Evolutionary conservation across 2,113 vertebrate species (phyloP).

Genomic region (Salvator merianae): DNA sequence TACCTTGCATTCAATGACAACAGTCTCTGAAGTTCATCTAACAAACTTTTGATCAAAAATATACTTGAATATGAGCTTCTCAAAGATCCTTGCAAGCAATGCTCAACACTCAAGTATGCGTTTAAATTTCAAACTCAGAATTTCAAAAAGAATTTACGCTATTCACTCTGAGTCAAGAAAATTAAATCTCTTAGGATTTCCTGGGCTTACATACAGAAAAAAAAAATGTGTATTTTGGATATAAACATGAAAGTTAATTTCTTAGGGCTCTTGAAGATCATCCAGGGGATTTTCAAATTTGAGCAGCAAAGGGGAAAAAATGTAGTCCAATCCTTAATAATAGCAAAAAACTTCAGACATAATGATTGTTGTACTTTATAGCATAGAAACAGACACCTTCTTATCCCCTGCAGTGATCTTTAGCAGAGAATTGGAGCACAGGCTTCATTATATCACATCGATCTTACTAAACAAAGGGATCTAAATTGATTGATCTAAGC

Average conservation of each 20-base stretch:
- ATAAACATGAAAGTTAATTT: not conserved
- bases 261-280: not conserved
- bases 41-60: not conserved
- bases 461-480: slow-evolving; percentile 84
- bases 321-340: slow-evolving; percentile 4
- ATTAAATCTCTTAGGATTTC: not conserved
- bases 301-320: slow-evolving; percentile 19
- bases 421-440: slow-evolving; percentile 73
- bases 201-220: not conserved
- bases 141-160: slow-evolving; percentile 14
- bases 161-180: slow-evolving; percentile 20
- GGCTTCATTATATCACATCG: slow-evolving; percentile 85
- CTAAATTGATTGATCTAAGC: slow-evolving; percentile 78
- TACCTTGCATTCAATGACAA: not conserved
- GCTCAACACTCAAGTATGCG: slow-evolving; percentile 9
- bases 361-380: slow-evolving; percentile 73
- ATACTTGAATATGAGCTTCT: not conserved
- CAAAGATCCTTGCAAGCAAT: slow-evolving; percentile 32
- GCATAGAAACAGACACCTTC: slow-evolving; percentile 70
- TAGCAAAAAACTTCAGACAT: slow-evolving; percentile 26
- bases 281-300: not conserved
- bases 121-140: slow-evolving; percentile 35
- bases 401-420: slow-evolving; percentile 60
- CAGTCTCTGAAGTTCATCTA: not conserved
- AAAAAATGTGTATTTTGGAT: not conserved